These are phyloP conservation scores for Dufourea novaeangliae DNA, from an alignment of 1,140 invertebrate species.

Conservation along the genomic window DNA sequence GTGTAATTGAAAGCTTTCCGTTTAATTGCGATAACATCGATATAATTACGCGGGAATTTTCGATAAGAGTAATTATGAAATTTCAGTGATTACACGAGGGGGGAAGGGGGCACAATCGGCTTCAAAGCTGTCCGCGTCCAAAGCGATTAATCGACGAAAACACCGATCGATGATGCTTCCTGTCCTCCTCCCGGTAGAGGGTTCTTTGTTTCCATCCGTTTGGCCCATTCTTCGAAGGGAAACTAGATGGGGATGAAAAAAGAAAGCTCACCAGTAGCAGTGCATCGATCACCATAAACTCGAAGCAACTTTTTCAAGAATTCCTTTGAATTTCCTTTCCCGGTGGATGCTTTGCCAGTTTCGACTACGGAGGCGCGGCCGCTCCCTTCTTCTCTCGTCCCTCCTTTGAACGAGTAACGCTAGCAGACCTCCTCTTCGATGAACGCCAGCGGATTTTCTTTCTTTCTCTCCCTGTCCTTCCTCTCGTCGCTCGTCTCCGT, in stretches of 20 bases:
- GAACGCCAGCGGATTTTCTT: conserved; percentile 45
- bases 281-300: conserved; percentile 43
- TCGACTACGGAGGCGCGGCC: conserved; percentile 36
- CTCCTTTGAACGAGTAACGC: conserved; percentile 26
- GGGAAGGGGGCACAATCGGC: not conserved
- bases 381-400: conserved; percentile 20
- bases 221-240: not conserved
- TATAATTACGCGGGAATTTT: conserved; percentile 20
- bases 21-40: conserved; percentile 34
- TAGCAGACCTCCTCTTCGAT: conserved; percentile 41
- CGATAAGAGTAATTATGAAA: conserved; percentile 21
- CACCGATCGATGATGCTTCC: conserved; percentile 1
- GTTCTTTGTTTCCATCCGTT: not conserved
- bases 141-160: conserved; percentile 3
- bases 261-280: not conserved
- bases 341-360: conserved; percentile 12
- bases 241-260: not conserved
- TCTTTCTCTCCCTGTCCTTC: not conserved
- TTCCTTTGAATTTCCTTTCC: conserved; percentile 43
- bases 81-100: not conserved
- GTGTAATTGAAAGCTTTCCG: conserved; percentile 39
- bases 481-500: not conserved
- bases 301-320: conserved; percentile 49
- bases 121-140: not conserved
- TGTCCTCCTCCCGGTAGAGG: not conserved